Percentiles rank a stretch among this genome's conserved stretches.
Evolutionary conservation across 2,113 vertebrate genomes (phyloP).

Genomic region (Sphyrna mokarran): DNA sequence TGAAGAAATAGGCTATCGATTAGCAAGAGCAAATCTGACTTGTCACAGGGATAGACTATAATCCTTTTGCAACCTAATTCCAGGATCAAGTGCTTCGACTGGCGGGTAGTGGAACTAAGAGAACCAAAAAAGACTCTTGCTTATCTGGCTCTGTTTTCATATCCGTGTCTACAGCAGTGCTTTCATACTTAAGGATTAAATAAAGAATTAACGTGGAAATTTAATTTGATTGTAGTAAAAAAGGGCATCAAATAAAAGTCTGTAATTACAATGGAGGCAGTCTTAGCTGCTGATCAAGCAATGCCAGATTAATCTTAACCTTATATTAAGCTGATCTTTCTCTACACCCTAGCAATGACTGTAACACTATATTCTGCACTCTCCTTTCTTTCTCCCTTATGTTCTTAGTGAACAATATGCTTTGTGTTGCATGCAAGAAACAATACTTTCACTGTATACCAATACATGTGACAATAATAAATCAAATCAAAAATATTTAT

Average conservation of each 20-base stretch:
- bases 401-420: too few species aligned
- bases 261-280: neutral
- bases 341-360: too few species aligned
- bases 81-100: neutral
- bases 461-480: too few species aligned
- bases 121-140: neutral
- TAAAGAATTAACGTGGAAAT: neutral
- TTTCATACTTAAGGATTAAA: neutral
- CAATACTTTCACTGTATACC: too few species aligned
- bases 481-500: neutral
- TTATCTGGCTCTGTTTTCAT: neutral
- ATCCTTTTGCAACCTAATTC: neutral
- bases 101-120: neutral
- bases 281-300: neutral
- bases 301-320: neutral
- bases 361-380: too few species aligned
- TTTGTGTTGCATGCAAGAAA: too few species aligned
- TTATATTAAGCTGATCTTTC: too few species aligned
- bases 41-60: neutral
- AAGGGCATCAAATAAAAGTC: neutral
- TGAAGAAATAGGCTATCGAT: constrained; percentile 7
- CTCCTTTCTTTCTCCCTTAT: too few species aligned
- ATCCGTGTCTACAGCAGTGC: neutral
- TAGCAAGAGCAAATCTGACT: neutral
- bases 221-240: neutral